Conservation (phyloP, 2,113 vertebrate species). For the Galemys pyrenaicus region DNA sequence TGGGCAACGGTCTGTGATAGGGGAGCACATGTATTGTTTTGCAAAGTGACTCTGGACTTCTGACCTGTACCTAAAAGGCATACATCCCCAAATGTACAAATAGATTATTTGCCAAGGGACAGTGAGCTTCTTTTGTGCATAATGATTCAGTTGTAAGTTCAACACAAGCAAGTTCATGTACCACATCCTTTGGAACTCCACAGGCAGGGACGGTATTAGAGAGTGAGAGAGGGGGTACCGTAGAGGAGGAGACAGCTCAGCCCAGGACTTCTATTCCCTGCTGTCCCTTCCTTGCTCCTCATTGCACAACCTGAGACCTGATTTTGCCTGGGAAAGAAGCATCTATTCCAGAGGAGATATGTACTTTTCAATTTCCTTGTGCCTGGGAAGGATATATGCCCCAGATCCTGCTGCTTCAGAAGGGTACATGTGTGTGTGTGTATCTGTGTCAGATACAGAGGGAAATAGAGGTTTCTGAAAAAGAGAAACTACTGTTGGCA, state of each 20-base stretch:
- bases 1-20: background rate
- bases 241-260: fast-evolving
- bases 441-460: background rate
- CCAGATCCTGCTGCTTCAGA: no score
- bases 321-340: background rate
- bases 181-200: fast-evolving
- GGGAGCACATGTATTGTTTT: background rate
- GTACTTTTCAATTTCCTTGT: background rate
- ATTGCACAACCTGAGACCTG: no score
- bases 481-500: background rate
- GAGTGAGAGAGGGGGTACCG: background rate
- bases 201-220: fast-evolving
- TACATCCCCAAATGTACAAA: background rate
- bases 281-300: fast-evolving
- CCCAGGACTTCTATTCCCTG: background rate
- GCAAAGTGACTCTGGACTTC: background rate
- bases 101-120: fast-evolving
- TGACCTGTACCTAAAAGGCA: background rate
- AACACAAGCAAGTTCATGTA: background rate
- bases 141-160: background rate
- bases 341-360: no score
- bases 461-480: background rate
- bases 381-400: fast-evolving
- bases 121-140: fast-evolving
- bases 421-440: no score